Evolutionary conservation across 2,113 vertebrate genomes (phyloP), one percentile per base, ranked within the genome.

Genomic region (Heloderma charlesbogerti): DNA sequence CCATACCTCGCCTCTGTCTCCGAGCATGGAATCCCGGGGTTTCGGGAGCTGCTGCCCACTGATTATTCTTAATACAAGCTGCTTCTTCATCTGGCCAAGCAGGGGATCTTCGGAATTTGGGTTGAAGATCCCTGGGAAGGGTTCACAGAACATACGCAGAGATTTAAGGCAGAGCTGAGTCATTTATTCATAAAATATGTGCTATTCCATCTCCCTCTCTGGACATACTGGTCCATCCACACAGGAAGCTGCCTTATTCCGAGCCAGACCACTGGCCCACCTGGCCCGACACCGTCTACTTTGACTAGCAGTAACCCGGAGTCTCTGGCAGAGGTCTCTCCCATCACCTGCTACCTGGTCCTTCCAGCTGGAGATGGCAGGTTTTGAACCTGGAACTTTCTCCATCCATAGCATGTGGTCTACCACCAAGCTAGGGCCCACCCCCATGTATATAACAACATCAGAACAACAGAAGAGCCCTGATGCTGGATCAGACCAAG

Each of bases 1-100:
- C 87, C 92, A 1, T 97, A 99, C 99, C 98, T 99, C 99, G 96
- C 99, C 99, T 74, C 99, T 96, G 97, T 99, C 99, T 51, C 99
- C 99, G 90, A 99, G 91, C 99, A 99, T 98, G 0, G 99, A 99
- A 95, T 99, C 99, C 89, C 98, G 98, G 0, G 99, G 99, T 95
- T 99, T 99, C 22, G 99, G 99, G 57, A 99, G 98, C 93, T 99
- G 99, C 13, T 99, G 99, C 25, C 99, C 99, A 1, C 99, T 99
- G 95, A 99, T 99, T 92, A 99, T 98, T 95, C 99, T 98, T 9
- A 99, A 92, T 51, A 98, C 97, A 89, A 99, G 96, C 93, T 99
- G 99, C 88, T 99, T 99, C 97, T 98, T 99, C 97, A 98, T 95
- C 34, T 98, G 98, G 63, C 98, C 98, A 0, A 98, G 98, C 84